Evolutionary conservation across 1,140 invertebrate species (phyloP).

Genomic region (Drosophila takahashii): DNA sequence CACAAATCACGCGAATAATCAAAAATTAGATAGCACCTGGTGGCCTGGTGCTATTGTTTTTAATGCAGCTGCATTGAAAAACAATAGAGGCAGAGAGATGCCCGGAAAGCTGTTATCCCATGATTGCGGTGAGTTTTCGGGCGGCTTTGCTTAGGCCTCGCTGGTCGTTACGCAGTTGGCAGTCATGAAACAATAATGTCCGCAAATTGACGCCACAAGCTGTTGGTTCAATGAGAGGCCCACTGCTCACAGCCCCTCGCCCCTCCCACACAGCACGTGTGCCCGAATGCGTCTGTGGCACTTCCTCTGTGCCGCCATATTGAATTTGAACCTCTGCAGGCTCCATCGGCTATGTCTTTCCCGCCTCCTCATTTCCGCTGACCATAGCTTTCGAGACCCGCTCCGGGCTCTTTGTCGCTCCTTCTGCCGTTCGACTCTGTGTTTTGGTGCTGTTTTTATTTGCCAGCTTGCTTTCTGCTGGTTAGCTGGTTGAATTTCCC

Average conservation of each 20-base stretch:
- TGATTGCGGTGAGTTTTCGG: conserved; percentile 73
- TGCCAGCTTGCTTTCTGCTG: conserved; percentile 79
- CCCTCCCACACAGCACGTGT: conserved; percentile 11
- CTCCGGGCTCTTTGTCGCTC: not conserved
- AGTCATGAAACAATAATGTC: conserved; percentile 83
- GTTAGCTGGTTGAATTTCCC: conserved; percentile 77
- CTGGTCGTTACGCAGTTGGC: conserved; percentile 55
- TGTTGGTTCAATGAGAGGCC: conserved; percentile 72
- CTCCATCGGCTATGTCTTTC: not conserved
- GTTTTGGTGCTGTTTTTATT: conserved; percentile 71
- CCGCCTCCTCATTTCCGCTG: not conserved
- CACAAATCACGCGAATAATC: conserved; percentile 77
- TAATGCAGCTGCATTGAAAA: conserved; percentile 35
- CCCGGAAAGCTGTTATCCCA: conserved; percentile 40
- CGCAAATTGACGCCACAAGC: conserved; percentile 82
- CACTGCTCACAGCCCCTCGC: conserved; percentile 5
- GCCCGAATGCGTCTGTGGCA: conserved; percentile 56
- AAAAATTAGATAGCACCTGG: conserved; percentile 72
- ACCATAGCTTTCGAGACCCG: not conserved
- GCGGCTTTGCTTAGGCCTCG: conserved; percentile 66
- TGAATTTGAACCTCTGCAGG: conserved; percentile 66
- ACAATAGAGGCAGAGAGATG: conserved; percentile 27
- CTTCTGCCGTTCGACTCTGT: conserved; percentile 1
- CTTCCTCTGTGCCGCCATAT: conserved; percentile 75
- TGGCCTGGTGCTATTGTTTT: conserved; percentile 21